A percentile compares a stretch with the other conserved stretches of the same genome.
phyloP scores from a whole-genome alignment of 37 sponge, comb jelly and placozoan genomes.

The Beroe forskalii region DNA sequence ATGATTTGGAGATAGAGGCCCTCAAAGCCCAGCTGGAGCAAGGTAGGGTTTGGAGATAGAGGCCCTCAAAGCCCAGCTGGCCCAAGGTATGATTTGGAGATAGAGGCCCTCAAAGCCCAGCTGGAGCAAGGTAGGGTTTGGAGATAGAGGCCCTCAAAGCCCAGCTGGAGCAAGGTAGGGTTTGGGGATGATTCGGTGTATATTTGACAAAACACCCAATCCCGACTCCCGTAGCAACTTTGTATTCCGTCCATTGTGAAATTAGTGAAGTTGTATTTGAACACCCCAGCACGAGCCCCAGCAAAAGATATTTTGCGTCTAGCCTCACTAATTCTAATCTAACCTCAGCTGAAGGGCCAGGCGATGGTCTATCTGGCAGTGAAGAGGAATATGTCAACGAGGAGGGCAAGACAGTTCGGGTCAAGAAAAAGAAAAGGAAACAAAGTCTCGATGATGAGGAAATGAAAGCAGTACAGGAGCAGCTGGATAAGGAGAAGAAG shows the following conservation, averaged over 20 bases:
- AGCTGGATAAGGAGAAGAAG: constrained; percentile 80
- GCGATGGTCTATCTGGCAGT: not conserved
- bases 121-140: constrained; percentile 72
- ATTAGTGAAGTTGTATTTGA: too few relatives aligned
- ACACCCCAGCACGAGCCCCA: too few relatives aligned
- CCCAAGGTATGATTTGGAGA: too few relatives aligned
- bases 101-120: constrained; percentile 77
- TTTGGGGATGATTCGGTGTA: too few relatives aligned
- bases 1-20: constrained; percentile 84
- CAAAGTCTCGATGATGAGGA: constrained; percentile 48
- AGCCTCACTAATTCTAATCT: too few relatives aligned
- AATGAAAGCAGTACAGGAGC: not conserved
- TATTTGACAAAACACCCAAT: too few relatives aligned
- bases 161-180: constrained; percentile 74
- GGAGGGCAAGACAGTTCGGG: not conserved
- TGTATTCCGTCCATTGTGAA: too few relatives aligned
- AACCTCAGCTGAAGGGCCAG: constrained; percentile 22
- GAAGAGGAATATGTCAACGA: constrained; percentile 23
- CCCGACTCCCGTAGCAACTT: too few relatives aligned
- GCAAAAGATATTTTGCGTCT: too few relatives aligned
- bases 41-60: constrained; percentile 55
- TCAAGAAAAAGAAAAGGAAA: constrained; percentile 60
- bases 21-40: constrained; percentile 79
- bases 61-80: too few relatives aligned
- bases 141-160: constrained; percentile 75